Evolutionary conservation across 1,140 invertebrate genomes (phyloP).

Genomic region (Schlechtendalia chinensis): DNA sequence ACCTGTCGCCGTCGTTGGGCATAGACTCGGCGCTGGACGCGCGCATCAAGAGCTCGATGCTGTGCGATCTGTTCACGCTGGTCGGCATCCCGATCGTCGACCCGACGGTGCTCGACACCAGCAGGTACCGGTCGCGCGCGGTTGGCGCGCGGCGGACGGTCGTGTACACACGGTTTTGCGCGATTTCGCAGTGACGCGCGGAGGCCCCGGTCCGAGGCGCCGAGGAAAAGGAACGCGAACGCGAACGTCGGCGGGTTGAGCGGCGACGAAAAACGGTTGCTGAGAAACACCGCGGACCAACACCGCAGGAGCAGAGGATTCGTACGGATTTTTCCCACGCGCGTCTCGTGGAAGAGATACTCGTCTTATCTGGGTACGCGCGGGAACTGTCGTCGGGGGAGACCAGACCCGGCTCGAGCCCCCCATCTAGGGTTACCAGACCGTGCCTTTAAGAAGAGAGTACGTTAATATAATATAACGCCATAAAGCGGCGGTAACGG

Average conservation of each 20-base stretch:
- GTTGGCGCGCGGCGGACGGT: no score
- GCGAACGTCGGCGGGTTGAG: constrained; percentile 59
- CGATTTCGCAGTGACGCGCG: background rate
- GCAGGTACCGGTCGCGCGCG: no score
- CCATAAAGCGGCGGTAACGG: no score
- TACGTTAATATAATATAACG: no score
- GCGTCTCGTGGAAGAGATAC: constrained; percentile 81
- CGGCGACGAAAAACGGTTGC: constrained; percentile 75
- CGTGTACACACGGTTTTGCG: background rate
- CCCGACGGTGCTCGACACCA: constrained; percentile 63
- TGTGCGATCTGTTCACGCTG: constrained; percentile 86
- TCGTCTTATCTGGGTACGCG: constrained; percentile 67
- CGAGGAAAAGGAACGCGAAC: constrained; percentile 16
- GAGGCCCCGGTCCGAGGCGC: constrained; percentile 15
- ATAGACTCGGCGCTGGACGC: constrained; percentile 90
- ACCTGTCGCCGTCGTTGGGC: constrained; percentile 88
- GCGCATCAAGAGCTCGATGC: constrained; percentile 85
- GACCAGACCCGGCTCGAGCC: no score
- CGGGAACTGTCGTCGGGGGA: no score
- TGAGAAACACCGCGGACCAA: constrained; percentile 76
- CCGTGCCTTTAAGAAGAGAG: no score
- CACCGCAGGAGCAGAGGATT: constrained; percentile 83
- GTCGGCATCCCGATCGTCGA: constrained; percentile 81
- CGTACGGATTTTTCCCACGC: constrained; percentile 86
- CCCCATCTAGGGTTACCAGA: no score